Base-by-base conservation (phyloP, 2,888 invertebrate genomes). In the Sabellastarte sp. region DNA sequence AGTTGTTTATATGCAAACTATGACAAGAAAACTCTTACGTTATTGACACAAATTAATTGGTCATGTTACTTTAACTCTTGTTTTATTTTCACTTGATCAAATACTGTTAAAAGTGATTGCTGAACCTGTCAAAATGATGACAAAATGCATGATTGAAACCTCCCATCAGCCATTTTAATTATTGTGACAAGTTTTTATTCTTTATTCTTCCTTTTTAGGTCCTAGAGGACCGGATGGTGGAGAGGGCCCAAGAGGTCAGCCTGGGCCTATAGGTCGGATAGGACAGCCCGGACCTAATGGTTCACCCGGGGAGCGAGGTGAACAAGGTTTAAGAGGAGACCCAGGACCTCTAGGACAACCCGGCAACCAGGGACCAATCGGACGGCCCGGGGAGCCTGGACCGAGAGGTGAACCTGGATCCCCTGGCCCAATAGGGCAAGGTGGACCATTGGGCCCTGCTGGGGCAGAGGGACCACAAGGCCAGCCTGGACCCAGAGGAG, bases 161-260 rank as follows among this genome's bases (percentile, higher is more conserved):
- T n/a, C n/a, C n/a, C n/a, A n/a, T n/a, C n/a, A n/a, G n/a, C n/a
- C n/a, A n/a, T n/a, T n/a, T n/a, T n/a, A n/a, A n/a, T n/a, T n/a
- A n/a, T n/a, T n/a, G n/a, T n/a, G n/a, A n/a, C n/a, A n/a, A n/a
- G n/a, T n/a, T n/a, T n/a, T n/a, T n/a, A n/a, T n/a, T n/a, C n/a
- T n/a, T n/a, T n/a, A n/a, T n/a, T n/a, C n/a, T n/a, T n/a, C n/a
- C n/a, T n/a, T n/a, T n/a, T n/a, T n/a, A 33, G 87, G 87, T 61
- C 76, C 77, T 41, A 78, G 79, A 59, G 72, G 93, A 70, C 86
- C 86, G 51, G 87, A 90, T 5, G 93, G 93, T 5, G 88, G 89
- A 24, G 88, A 88, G n/a, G 89, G 89, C 28, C 61, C n/a, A 26
- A 0, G 24, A 10, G 70, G 70, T 20, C 56, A 57, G n/a, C 58